Evolutionary conservation across 1,140 invertebrate genomes (phyloP).

Genomic region (Zaprionus capensis): DNA sequence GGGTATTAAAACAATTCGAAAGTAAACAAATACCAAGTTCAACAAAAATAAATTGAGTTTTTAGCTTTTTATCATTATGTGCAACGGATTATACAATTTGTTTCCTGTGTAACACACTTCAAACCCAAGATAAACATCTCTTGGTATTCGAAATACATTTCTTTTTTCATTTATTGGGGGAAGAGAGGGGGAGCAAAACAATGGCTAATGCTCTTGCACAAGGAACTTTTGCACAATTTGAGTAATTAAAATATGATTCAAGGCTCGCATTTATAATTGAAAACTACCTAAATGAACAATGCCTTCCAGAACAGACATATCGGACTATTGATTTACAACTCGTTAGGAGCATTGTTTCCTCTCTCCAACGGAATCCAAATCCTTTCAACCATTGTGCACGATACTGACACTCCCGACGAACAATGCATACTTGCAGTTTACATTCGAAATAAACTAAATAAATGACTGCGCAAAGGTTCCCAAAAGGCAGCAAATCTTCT

Average conservation of each 20-base stretch:
- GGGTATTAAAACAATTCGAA: neutral
- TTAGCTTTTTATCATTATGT: neutral
- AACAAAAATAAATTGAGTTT: neutral
- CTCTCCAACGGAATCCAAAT: neutral
- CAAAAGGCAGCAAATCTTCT: neutral
- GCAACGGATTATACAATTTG: neutral
- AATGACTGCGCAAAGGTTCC: neutral
- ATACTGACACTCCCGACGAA: neutral
- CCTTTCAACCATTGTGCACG: neutral
- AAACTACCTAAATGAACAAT: constrained; percentile 11
- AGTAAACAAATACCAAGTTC: too few relatives aligned
- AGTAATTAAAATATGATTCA: constrained; percentile 4
- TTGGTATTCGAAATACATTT: neutral
- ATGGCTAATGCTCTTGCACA: neutral
- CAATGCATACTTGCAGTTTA: constrained; percentile 8
- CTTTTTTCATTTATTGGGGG: neutral
- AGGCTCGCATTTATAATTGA: neutral
- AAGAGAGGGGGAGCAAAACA: neutral
- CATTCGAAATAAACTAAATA: neutral
- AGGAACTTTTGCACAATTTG: neutral
- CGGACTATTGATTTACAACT: constrained; percentile 37
- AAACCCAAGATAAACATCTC: neutral
- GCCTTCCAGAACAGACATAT: constrained; percentile 13
- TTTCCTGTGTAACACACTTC: neutral
- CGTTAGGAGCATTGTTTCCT: neutral